Evolutionary conservation across 2,888 invertebrate species (phyloP), one percentile per base, ranked within the genome.

Genomic region (Scelioninae gen. 1): DNA sequence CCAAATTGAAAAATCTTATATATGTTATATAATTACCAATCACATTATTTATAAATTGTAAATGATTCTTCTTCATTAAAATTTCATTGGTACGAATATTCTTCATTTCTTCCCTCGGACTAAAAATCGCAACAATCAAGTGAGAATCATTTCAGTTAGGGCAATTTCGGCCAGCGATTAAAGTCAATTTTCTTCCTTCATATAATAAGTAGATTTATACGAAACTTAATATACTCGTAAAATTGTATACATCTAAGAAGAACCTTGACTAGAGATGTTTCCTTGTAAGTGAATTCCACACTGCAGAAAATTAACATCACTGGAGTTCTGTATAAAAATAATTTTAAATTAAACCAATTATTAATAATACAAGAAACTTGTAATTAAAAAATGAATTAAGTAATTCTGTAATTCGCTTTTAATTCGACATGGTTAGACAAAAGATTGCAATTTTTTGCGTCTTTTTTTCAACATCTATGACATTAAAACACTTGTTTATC

Each of bases 221-320:
- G 60, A 38, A 65, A 65, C 63, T 65, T 74, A 74, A 74, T 74
- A 55, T 47, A 65, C 55, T 65, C 74, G 56, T 65, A 63, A 74
- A 74, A 65, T 74, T 47, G 55, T 65, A 65, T 43, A 65, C 56
- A 56, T 56, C 47, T 74, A 23, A 32, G 72, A 43, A 63, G 38
- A 71, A 58, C 60, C 71, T 71, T 71, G 60, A 29, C 38, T 47
- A 10, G 2, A 31, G 23, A n/a, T 63, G 43, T 38, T 55, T 62
- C 31, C 53, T 62, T 51, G 38, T 16, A 40, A 40, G 15, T 63
- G 31, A 60, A 55, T 63, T 23, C 11, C 13, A 43, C 32, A 32
- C n/a, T 15, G 40, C 31, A n/a, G n/a, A n/a, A 72, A 62, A 71
- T 38, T 34, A 13, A 38, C 49, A 65, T 15, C 13, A 45, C 45